phyloP scores from a whole-genome alignment of 2,888 invertebrate genomes.

The Lepas anatifera region DNA sequence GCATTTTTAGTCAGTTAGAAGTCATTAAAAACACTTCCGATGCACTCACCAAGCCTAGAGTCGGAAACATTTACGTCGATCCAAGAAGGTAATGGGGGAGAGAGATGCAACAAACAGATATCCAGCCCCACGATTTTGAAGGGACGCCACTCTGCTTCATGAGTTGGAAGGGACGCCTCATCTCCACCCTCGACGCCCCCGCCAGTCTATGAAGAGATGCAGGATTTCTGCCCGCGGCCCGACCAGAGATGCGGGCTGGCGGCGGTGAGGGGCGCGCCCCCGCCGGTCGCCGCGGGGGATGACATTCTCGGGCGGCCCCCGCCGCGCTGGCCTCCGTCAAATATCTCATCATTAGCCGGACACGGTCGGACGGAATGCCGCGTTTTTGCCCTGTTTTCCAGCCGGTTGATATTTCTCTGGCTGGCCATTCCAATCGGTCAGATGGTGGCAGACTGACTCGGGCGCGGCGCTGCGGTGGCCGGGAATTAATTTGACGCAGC shows the following conservation, averaged over 20 bases:
- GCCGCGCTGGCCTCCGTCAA: not conserved
- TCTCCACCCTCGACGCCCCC: not conserved
- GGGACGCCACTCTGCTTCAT: too few relatives aligned
- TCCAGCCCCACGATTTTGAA: too few relatives aligned
- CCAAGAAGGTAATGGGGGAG: too few relatives aligned
- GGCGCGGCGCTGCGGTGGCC: not conserved
- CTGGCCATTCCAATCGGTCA: not conserved
- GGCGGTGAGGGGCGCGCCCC: not conserved
- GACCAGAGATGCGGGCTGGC: not conserved
- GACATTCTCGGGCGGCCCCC: not conserved
- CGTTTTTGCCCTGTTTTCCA: not conserved
- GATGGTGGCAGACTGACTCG: not conserved
- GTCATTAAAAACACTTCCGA: too few relatives aligned
- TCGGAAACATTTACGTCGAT: too few relatives aligned
- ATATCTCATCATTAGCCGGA: slow-evolving; percentile 1
- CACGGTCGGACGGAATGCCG: not conserved
- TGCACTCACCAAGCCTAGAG: too few relatives aligned
- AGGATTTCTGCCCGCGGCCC: not conserved
- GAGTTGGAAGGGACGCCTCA: not conserved
- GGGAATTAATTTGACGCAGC: not conserved
- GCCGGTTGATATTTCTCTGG: not conserved
- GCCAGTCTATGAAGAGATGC: not conserved
- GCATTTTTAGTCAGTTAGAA: too few relatives aligned
- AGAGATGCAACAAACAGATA: too few relatives aligned
- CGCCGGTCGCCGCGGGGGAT: not conserved